Conservation (phyloP, 2,113 vertebrate genomes). For the mouse (Mus musculus) region DNA sequence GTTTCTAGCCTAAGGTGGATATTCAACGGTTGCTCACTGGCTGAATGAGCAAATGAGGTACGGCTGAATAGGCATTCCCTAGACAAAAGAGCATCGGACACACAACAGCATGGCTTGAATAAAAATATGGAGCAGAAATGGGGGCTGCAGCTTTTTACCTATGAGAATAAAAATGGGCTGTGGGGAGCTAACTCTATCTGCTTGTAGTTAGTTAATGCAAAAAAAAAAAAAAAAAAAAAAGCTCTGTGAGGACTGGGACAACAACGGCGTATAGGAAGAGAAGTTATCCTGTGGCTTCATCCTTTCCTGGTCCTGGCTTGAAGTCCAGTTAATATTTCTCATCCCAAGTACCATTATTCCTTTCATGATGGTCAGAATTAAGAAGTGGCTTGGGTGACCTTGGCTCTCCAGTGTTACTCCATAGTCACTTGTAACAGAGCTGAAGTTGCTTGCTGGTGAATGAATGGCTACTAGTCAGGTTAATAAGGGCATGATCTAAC, state of each 20-base stretch:
- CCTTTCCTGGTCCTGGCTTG: constrained; percentile 24
- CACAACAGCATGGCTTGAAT: background rate
- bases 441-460: background rate
- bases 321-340: background rate
- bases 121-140: background rate
- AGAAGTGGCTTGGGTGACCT: background rate
- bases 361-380: constrained; percentile 29
- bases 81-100: background rate
- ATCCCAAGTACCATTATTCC: background rate
- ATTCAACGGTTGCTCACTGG: background rate
- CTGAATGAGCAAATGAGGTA: background rate
- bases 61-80: background rate
- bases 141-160: background rate
- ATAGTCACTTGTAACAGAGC: background rate
- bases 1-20: background rate
- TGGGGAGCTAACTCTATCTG: background rate
- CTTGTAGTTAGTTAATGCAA: background rate
- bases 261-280: background rate
- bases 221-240: no score
- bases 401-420: background rate
- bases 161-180: background rate
- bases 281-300: background rate
- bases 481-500: background rate
- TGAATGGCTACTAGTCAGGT: background rate
- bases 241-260: background rate